These are phyloP conservation scores for Dryococelus australis DNA, from an alignment of 2,888 invertebrate species.

Conservation along the genomic window DNA sequence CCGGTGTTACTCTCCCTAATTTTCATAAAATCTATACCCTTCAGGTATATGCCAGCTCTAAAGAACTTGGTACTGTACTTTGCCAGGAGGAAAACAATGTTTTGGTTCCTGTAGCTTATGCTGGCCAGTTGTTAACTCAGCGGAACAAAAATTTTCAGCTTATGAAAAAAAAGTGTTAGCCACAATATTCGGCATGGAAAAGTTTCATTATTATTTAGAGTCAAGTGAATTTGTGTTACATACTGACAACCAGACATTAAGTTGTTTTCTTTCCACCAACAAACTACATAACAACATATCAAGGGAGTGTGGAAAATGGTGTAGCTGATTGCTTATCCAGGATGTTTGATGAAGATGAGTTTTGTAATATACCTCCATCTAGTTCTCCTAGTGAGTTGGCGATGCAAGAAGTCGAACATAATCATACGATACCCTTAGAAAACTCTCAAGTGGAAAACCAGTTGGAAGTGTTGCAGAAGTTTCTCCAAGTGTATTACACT, in stretches of 20 bases:
- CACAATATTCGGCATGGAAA: neutral
- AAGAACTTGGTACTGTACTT: neutral
- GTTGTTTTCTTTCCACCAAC: neutral
- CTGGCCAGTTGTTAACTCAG: neutral
- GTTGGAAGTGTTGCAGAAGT: too few species aligned
- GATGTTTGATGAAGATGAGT: neutral
- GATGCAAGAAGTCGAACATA: too few species aligned
- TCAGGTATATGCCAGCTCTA: neutral
- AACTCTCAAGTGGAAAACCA: too few species aligned
- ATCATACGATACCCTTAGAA: too few species aligned
- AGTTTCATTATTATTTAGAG: neutral
- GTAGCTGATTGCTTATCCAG: neutral
- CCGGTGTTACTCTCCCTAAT: too few species aligned
- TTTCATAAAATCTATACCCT: neutral
- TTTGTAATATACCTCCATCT: too few species aligned
- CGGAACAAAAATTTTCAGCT: neutral
- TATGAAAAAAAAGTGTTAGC: neutral
- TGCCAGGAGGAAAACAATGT: neutral
- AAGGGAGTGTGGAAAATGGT: too few species aligned
- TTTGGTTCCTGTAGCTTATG: neutral
- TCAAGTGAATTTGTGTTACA: neutral
- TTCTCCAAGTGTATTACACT: too few species aligned
- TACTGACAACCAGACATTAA: neutral
- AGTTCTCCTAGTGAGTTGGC: too few species aligned
- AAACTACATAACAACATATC: neutral